Conservation (phyloP, 1,140 invertebrate genomes). For the Drosophila mauritiana region DNA sequence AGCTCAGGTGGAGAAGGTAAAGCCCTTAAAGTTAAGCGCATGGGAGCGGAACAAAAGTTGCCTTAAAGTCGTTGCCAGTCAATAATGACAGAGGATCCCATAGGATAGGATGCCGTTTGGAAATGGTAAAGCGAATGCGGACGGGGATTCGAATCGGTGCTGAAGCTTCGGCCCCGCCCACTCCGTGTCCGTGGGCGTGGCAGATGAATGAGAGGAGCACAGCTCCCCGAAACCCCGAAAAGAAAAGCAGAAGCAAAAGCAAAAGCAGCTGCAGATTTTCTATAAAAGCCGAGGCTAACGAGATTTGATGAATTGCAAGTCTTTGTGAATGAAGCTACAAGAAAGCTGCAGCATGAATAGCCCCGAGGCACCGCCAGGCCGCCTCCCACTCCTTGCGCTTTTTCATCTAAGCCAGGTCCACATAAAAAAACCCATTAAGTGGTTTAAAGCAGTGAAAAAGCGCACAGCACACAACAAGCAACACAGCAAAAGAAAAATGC, state of each 20-base stretch:
- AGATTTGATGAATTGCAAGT: slow-evolving; percentile 80
- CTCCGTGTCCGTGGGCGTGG: slow-evolving; percentile 57
- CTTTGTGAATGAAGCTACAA: slow-evolving; percentile 73
- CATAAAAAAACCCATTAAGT: slow-evolving; percentile 73
- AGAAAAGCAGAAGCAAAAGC: slow-evolving; percentile 40
- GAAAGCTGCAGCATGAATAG: slow-evolving; percentile 71
- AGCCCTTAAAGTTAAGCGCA: slow-evolving; percentile 48
- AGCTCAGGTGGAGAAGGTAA: slow-evolving; percentile 34
- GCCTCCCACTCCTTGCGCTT: neutral
- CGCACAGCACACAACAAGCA: slow-evolving; percentile 68
- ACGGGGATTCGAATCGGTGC: slow-evolving; percentile 7
- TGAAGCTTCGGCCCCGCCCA: slow-evolving; percentile 3
- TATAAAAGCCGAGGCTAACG: slow-evolving; percentile 78
- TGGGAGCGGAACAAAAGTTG: slow-evolving; percentile 30
- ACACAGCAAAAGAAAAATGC: slow-evolving; percentile 68
- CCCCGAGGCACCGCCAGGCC: slow-evolving; percentile 7
- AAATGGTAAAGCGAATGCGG: slow-evolving; percentile 11
- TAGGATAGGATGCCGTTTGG: neutral
- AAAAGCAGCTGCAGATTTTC: slow-evolving; percentile 75
- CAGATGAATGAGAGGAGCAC: slow-evolving; percentile 30
- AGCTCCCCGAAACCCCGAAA: slow-evolving; percentile 41
- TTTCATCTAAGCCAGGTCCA: slow-evolving; percentile 47
- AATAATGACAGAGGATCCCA: slow-evolving; percentile 1
- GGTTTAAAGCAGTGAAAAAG: slow-evolving; percentile 72
- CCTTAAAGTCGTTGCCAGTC: slow-evolving; percentile 42